Evolutionary conservation across 2,888 invertebrate species (phyloP).

Genomic region (Creontiades dilutus): DNA sequence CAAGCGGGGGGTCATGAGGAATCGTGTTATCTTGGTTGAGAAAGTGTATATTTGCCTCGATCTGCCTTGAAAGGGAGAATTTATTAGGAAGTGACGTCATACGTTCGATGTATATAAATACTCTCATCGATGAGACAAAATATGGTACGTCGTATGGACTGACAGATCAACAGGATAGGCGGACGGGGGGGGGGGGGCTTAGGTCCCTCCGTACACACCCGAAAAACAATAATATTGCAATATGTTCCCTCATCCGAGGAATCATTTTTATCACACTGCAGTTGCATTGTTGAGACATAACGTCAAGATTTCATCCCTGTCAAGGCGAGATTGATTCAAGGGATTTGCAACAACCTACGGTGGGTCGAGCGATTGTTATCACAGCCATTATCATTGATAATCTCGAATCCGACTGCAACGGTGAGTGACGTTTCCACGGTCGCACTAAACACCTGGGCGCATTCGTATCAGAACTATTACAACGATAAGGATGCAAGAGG

Average conservation of each 20-base stretch:
- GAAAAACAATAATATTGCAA: not conserved
- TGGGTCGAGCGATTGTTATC: conserved; percentile 56
- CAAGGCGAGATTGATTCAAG: not conserved
- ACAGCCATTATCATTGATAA: conserved; percentile 64
- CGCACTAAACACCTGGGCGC: not conserved
- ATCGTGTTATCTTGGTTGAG: too few species aligned
- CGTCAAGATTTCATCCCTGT: not conserved
- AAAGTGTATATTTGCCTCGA: too few species aligned
- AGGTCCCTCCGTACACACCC: not conserved
- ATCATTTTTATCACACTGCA: not conserved
- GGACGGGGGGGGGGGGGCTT: not conserved
- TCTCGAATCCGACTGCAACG: not conserved
- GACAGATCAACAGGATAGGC: not conserved
- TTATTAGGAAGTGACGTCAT: too few species aligned
- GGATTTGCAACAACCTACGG: not conserved
- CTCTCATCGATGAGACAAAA: too few species aligned
- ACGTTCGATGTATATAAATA: too few species aligned
- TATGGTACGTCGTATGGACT: not conserved
- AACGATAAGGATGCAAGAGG: not conserved
- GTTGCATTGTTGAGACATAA: not conserved
- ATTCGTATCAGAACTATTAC: not conserved
- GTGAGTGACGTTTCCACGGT: not conserved
- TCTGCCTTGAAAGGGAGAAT: too few species aligned
- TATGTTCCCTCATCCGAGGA: not conserved
- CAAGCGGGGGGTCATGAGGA: too few species aligned